Percentiles rank a stretch among this genome's conserved stretches.
These are phyloP conservation scores for Tenthredo amoena DNA, from an alignment of 2,888 invertebrate species.

Conservation along the genomic window DNA sequence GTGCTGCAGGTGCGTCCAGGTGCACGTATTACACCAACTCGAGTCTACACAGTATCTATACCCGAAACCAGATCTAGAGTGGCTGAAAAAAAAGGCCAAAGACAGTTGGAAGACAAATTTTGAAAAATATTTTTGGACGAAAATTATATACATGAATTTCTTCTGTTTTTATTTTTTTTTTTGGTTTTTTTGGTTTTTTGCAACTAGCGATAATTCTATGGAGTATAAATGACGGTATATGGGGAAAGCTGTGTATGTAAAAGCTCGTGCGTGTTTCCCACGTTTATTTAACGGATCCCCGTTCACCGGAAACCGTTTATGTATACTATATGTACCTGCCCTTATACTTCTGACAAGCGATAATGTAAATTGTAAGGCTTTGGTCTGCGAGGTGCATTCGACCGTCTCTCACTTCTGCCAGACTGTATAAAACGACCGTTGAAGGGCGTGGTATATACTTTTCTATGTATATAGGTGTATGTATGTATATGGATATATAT, in stretches of 20 bases:
- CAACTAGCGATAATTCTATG: no score
- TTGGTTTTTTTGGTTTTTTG: no score
- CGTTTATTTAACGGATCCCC: background rate
- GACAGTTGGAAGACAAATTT: no score
- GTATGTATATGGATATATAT: no score
- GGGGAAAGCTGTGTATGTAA: no score
- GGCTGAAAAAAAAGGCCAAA: no score
- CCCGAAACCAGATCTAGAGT: no score
- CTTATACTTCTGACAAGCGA: background rate
- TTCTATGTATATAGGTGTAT: background rate
- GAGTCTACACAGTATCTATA: background rate
- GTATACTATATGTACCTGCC: background rate
- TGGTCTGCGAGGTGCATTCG: background rate
- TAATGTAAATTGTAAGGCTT: slow-evolving; percentile 25
- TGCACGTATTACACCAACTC: background rate
- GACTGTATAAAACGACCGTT: slow-evolving; percentile 7
- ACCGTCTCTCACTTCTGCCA: background rate
- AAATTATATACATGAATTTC: no score
- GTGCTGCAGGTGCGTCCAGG: slow-evolving; percentile 51
- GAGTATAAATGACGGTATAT: no score
- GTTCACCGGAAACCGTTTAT: slow-evolving; percentile 15
- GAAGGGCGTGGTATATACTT: background rate
- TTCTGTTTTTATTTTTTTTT: no score
- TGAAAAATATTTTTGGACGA: no score
- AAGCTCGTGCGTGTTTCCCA: slow-evolving; percentile 18